Evolutionary conservation across 92 coral and sea anemone species (phyloP).

Genomic region (Nematostella vectensis): DNA sequence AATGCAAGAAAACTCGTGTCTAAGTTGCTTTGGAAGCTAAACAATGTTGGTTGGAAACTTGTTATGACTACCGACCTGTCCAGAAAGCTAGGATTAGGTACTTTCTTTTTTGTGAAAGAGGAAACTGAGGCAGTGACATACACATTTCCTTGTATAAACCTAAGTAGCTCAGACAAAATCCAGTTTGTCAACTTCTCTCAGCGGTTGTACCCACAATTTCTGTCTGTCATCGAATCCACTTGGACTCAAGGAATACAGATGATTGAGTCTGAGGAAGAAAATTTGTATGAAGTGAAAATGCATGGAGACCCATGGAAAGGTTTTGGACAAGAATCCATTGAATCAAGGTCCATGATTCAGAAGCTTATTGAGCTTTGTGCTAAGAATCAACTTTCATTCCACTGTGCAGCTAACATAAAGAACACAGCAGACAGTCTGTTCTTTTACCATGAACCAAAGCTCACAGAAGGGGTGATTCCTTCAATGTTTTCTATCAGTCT

Average conservation of each 20-base stretch:
- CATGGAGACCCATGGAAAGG: slow-evolving; percentile 58
- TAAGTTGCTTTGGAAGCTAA: slow-evolving; percentile 38
- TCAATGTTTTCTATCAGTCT: slow-evolving; percentile 28
- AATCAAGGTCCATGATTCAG: slow-evolving; percentile 33
- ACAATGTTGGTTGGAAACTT: slow-evolving; percentile 55
- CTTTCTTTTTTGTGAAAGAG: slow-evolving; percentile 40
- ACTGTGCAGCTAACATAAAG: slow-evolving; percentile 31
- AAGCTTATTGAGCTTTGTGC: slow-evolving; percentile 23
- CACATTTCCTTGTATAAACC: slow-evolving; percentile 35
- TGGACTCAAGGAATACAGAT: slow-evolving; percentile 54
- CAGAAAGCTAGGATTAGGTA: slow-evolving; percentile 20
- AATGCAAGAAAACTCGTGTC: slow-evolving; percentile 33
- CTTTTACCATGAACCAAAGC: slow-evolving; percentile 44
- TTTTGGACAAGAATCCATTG: slow-evolving; percentile 22
- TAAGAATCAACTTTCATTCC: slow-evolving; percentile 27
- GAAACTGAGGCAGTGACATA: slow-evolving; percentile 15
- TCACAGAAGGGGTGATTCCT: slow-evolving; percentile 11
- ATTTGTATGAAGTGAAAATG: slow-evolving; percentile 29
- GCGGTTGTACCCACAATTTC: slow-evolving; percentile 30
- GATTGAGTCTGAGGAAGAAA: slow-evolving; percentile 12
- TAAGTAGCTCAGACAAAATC: slow-evolving; percentile 44
- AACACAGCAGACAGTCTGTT: slow-evolving; percentile 42
- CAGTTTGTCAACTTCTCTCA: slow-evolving; percentile 45
- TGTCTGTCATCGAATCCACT: slow-evolving; percentile 19
- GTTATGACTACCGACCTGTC: slow-evolving; percentile 32